A percentile compares a stretch with the other conserved stretches of the same genome.
Evolutionary conservation across 2,113 vertebrate species (phyloP).

Genomic region (Melanostigma gelatinosum): DNA sequence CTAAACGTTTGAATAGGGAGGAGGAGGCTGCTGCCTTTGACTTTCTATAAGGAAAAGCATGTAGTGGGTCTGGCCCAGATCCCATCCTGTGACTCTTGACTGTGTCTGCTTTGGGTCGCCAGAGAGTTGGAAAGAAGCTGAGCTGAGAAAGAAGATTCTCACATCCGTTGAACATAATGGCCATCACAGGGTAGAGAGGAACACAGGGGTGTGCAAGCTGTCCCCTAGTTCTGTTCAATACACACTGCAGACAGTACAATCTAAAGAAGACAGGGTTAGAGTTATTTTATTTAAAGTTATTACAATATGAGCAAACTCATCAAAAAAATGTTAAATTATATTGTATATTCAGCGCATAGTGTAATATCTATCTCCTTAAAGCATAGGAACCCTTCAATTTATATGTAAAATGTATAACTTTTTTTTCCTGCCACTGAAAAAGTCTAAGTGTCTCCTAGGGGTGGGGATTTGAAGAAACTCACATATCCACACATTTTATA

Average conservation of each 20-base stretch:
- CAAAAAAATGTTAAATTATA: too few species aligned
- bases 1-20: neutral
- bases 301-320: too few species aligned
- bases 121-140: constrained; percentile 43
- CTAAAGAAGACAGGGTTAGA: neutral
- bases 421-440: too few species aligned
- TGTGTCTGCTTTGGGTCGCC: constrained; percentile 16
- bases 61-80: constrained; percentile 6
- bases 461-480: too few species aligned
- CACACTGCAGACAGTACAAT: neutral
- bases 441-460: too few species aligned
- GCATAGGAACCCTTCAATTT: too few species aligned
- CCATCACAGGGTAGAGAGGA: constrained; percentile 34
- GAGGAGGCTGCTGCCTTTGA: neutral
- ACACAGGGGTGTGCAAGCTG: constrained; percentile 55
- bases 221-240: constrained; percentile 17
- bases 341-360: too few species aligned
- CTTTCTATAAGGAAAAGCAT: neutral
- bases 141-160: constrained; percentile 32
- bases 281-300: neutral
- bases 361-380: too few species aligned
- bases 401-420: too few species aligned
- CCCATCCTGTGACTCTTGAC: constrained; percentile 1
- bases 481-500: too few species aligned
- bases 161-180: constrained; percentile 59